These are phyloP conservation scores for Formicarius rufipectus DNA, from an alignment of 2,113 vertebrate genomes.

Conservation along the genomic window DNA sequence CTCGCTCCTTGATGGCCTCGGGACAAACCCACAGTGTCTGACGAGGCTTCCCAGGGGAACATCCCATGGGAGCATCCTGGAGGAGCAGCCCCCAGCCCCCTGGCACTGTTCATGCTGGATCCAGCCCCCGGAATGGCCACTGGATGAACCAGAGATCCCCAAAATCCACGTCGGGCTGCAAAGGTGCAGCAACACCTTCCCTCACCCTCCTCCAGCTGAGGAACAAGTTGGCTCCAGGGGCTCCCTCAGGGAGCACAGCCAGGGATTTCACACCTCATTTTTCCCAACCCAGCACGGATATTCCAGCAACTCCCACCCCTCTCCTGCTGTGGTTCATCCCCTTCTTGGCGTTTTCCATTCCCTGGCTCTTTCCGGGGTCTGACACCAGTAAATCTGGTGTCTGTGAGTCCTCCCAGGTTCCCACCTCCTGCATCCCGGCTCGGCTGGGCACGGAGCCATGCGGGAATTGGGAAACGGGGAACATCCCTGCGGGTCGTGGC, in stretches of 20 bases:
- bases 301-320: not conserved
- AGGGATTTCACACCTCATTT: not conserved
- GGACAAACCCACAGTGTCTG: accelerated
- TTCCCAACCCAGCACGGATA: not conserved
- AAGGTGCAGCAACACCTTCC: not conserved
- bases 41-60: not conserved
- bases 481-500: not conserved
- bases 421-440: not conserved
- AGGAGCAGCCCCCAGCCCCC: not conserved
- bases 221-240: not conserved
- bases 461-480: not conserved
- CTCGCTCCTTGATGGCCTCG: accelerated
- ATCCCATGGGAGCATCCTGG: not conserved
- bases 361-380: not conserved
- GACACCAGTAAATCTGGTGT: not conserved
- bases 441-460: not conserved
- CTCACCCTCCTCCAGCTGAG: not conserved
- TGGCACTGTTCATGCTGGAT: accelerated
- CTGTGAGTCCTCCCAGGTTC: not conserved
- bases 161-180: accelerated
- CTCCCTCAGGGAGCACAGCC: not conserved
- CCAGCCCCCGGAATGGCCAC: not conserved
- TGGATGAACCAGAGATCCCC: not conserved
- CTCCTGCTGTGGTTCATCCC: accelerated
- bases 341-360: not conserved